Evolutionary conservation across 2,888 invertebrate genomes (phyloP), one percentile per base, ranked within the genome.

Genomic region (Callyntrura guangdongensis): DNA sequence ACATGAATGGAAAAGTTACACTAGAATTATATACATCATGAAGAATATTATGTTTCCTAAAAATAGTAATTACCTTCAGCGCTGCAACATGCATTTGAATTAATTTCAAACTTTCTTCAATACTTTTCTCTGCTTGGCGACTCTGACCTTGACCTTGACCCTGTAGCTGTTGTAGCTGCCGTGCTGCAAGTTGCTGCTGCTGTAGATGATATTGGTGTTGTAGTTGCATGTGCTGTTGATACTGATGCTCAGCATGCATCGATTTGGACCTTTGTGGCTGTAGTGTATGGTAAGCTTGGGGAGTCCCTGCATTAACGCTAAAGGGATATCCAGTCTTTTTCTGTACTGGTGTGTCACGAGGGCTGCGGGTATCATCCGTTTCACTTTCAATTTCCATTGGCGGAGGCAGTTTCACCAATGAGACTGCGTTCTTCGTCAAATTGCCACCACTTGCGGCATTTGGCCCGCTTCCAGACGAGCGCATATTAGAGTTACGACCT

Each of bases 371-470:
- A 25, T 93, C 93, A 72, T 93, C 94, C 17, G 93, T 93, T 86
- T 94, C 94, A 86, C 93, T 93, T 64, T 94, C 94, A 79, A 92
- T 92, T 81, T 97, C 97, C 91, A 97, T 95, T 17, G 98, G 98
- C 12, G 98, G 98, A 79, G 98, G 98, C 86, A 98, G 95, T 94
- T 97, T 97, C 12, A 97, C 97, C 91, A 98, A 95, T 82, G 97
- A 97, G 49, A 97, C 97, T 8, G 97, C 97, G 93, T 96, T 96
- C 92, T 97, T 96, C 14, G 96, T 96, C 5, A 96, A 95, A 12
- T 95, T 93, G 12, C 92, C 93, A 17, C 84, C 83, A 11, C 79
- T 12, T 20, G 83, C 82, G 8, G 86, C 17, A 84, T 79, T 83
- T 90, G 89, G 83, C 59, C 91, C 81, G 74, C 91, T 72, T 77